Evolutionary conservation across 2,797 vertebrate species (phyloP).

Genomic region (Nannoperca obscura): DNA sequence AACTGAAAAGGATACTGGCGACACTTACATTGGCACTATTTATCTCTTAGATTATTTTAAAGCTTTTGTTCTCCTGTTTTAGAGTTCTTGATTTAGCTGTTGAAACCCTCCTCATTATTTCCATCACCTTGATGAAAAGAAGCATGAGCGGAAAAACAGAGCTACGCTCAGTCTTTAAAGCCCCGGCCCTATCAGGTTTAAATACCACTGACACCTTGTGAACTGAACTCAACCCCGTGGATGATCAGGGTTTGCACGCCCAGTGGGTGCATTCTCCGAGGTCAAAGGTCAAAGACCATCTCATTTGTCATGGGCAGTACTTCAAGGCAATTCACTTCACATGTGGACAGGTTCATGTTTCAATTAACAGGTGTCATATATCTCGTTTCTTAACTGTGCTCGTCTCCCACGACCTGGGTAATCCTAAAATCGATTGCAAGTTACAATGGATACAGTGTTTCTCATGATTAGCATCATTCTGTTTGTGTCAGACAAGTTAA

Average conservation of each 20-base stretch:
- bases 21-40: slow-evolving; percentile 33
- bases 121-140: slow-evolving; percentile 75
- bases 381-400: slow-evolving; percentile 53
- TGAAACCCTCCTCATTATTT: slow-evolving; percentile 71
- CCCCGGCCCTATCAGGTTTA: slow-evolving; percentile 67
- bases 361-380: slow-evolving; percentile 75
- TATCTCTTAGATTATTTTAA: slow-evolving; percentile 47
- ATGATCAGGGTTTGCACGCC: slow-evolving; percentile 42
- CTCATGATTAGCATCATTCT: background rate
- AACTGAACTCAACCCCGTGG: slow-evolving; percentile 66
- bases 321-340: slow-evolving; percentile 55
- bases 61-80: slow-evolving; percentile 54
- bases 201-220: slow-evolving; percentile 65
- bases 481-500: slow-evolving; percentile 3
- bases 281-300: slow-evolving; percentile 61
- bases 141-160: slow-evolving; percentile 75
- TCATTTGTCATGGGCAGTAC: slow-evolving; percentile 66
- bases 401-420: slow-evolving; percentile 54
- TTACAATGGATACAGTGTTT: slow-evolving; percentile 43
- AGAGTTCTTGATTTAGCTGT: slow-evolving; percentile 65
- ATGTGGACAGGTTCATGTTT: slow-evolving; percentile 67
- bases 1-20: slow-evolving; percentile 37
- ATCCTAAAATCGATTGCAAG: slow-evolving; percentile 46
- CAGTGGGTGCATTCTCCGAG: slow-evolving; percentile 51
- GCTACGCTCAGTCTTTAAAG: slow-evolving; percentile 68